Percentiles rank a stretch among this genome's conserved stretches.
These are phyloP conservation scores for Andrena chrysosceles DNA, from an alignment of 2,888 invertebrate species.

Conservation along the genomic window DNA sequence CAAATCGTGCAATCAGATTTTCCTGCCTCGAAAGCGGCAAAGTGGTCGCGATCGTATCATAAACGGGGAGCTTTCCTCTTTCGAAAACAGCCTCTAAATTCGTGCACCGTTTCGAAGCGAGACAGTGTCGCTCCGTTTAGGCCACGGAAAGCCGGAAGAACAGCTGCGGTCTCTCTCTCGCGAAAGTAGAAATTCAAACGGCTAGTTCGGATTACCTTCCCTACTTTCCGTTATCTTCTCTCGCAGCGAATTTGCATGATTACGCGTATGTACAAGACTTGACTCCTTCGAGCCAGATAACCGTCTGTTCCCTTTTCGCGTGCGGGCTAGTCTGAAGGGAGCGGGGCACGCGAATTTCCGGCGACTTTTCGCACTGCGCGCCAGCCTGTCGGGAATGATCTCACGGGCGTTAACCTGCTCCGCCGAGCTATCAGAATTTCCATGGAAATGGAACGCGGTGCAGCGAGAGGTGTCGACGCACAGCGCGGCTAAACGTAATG, in stretches of 20 bases:
- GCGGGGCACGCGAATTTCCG: conserved; percentile 28
- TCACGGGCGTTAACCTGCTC: conserved; percentile 25
- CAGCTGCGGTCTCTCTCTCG: not conserved
- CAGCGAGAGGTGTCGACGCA: conserved; percentile 18
- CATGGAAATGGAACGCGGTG: conserved; percentile 65
- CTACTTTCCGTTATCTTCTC: conserved; percentile 12
- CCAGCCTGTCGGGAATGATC: conserved; percentile 16
- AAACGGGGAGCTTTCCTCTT: not conserved
- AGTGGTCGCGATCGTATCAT: not conserved
- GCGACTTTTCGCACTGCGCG: conserved; percentile 18
- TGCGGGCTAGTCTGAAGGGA: not conserved
- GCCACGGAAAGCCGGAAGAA: not conserved
- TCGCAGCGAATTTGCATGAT: conserved; percentile 40
- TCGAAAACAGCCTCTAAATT: not conserved
- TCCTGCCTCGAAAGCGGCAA: not conserved
- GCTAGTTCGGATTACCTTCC: conserved; percentile 14
- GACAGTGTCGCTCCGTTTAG: not conserved
- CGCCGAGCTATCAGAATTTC: conserved; percentile 55
- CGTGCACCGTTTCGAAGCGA: no score
- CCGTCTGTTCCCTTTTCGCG: not conserved
- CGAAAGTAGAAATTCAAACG: conserved; percentile 22
- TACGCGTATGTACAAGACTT: conserved; percentile 6
- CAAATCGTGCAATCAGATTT: no score
- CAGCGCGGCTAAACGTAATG: conserved; percentile 35
- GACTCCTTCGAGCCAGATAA: not conserved